Evolutionary conservation across 2,888 invertebrate species (phyloP), one percentile per base, ranked within the genome.

Genomic region (Stenolophus ochropezus): DNA sequence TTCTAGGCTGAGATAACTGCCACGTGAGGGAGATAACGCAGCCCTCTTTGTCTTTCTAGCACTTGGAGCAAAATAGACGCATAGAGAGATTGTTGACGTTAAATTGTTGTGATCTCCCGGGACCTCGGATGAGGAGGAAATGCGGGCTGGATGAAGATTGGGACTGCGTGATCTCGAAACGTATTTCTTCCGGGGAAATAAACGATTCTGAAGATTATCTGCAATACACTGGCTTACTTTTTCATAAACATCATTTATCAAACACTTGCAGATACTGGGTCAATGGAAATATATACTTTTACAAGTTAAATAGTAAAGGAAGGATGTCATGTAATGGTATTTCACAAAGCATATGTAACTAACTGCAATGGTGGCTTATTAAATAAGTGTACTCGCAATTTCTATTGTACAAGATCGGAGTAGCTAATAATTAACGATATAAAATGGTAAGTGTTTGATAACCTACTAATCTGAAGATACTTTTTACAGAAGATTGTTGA

Each of bases 31-130:
- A 25, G 61, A 61, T 61, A 61, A 61, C 27, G 5, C 14, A 4
- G 20, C 21, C 56, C 20, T 69, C 65, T 69, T 69, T 69, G 33
- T 69, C 61, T 69, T 69, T 21, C 65, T 33, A 42, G 14, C 61
- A 61, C 61, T 61, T 61, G 23, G 33, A 69, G 27, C 65, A 16
- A 69, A 69, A 69, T 69, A 69, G 65, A 69, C 33, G 33, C 33
- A 33, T 69, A 69, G 65, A 69, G 61, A 61, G 27, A 69, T 69
- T 69, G 65, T 69, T 69, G 65, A 69, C 65, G 33, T 27, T 69
- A 69, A 69, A 69, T 69, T 69, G 65, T 33, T 69, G 27, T 69
- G 27, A 20, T 69, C 65, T 18, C 33, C 8, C 0, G 33, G 27
- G 65, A 18, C n/a, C 1, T 14, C 5, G 65, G 18, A 69, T 61